Evolutionary conservation across 2,888 invertebrate species (phyloP), one percentile per base, ranked within the genome.

Genomic region (Zygaena filipendulae): DNA sequence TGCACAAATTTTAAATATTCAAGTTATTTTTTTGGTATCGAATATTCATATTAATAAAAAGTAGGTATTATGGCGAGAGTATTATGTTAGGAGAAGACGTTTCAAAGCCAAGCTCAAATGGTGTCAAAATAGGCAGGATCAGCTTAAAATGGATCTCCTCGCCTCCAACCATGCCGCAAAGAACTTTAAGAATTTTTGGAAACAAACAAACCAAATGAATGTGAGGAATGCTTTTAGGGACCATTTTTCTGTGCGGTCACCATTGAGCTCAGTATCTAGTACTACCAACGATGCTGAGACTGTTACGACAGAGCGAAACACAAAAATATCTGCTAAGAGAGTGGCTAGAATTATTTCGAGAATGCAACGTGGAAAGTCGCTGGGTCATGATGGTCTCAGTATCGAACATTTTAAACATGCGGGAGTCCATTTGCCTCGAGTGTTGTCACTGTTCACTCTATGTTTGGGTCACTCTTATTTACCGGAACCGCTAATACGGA

Each of bases 391-490:
- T 21, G 23, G 30, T 19, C 22, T 30, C 21, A 30, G 26, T 11
- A 26, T 30, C 11, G 30, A 30, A 10, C 30, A 30, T 10, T 21
- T 30, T 13, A 21, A 31, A 22, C 11, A 31, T 27, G 31, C 31
- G 3, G 31, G 31, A 4, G 19, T 19, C 4, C 31, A 31, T 18
- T 16, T 30, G 11, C 18, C 30, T 11, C 25, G 30, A 8, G 25
- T 30, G 11, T 21, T 29, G 4, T 20, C 24, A 8, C 24, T 24
- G 13, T 24, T 13, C 24, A 29, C 13, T 13, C 13, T 32, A 23
- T 32, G 28, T 16, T 7, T 32, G 23, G 10, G 30, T 13, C 36
- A 33, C 13, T 32, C 30, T 2, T 33, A 36, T n/a, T 12, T 33
- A 9, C 32, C 36, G 4, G 21, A 21, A 7, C 19, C 24, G 8